Evolutionary conservation across 2,888 invertebrate species (phyloP), one percentile per base, ranked within the genome.

Genomic region (Ectemnius continuus): DNA sequence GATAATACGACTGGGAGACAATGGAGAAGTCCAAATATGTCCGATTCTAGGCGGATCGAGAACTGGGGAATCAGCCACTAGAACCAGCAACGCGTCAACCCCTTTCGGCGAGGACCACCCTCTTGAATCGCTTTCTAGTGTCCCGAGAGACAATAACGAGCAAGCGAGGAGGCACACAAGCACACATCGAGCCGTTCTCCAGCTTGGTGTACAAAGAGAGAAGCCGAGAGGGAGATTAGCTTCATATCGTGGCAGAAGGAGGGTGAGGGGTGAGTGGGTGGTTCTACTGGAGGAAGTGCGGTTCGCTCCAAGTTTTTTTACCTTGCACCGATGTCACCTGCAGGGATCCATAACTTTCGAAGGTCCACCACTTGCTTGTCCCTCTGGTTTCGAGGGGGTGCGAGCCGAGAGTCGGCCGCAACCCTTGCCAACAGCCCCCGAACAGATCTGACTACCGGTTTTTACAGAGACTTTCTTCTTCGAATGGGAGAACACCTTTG

Each of bases 291-390:
- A 36, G 36, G 36, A 36, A 36, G 8, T 36, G n/a, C n/a, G n/a
- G 36, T 6, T 6, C 36, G 36, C 6, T 36, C 36, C 14, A 28
- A n/a, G n/a, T n/a, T 36, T 16, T 36, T 66, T 80, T 85, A 87
- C 87, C 87, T 88, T 86, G 79, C 85, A 86, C 80, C 72, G 79
- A 76, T 89, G 89, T 90, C 88, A 89, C 88, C 89, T 88, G 86
- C 83, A 73, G 79, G 78, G 85, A 83, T 88, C 87, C 89, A 90
- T 90, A 84, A 80, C 84, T 83, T 66, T 83, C 79, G 52, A 60
- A 65, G 60, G 61, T 52, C 57, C 71, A 68, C 61, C 71, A 68
- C 77, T 61, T 66, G 57, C 68, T 45, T 36, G 64, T 56, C 61
- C 16, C 65, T 48, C 4, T 23, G 20, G 64, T 8, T 2, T 36